Evolutionary conservation across 2,888 invertebrate genomes (phyloP).

Genomic region (Argynnis bischoffii): DNA sequence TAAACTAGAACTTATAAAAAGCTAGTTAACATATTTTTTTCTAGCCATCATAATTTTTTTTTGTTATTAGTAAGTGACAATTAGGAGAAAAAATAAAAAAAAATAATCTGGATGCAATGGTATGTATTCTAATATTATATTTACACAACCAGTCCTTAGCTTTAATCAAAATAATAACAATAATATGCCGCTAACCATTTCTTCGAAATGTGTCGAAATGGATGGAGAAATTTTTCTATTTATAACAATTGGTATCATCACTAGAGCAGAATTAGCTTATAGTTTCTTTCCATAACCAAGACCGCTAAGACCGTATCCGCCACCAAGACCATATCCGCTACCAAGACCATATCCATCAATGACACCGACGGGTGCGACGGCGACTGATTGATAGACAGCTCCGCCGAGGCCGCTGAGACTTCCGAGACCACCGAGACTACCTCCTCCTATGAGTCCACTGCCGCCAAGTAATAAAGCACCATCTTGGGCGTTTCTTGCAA

Average conservation of each 20-base stretch:
- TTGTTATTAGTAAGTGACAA: neutral
- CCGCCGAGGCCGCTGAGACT: slow-evolving; percentile 34
- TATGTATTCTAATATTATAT: slow-evolving; percentile 45
- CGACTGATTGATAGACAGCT: slow-evolving; percentile 25
- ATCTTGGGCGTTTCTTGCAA: slow-evolving; percentile 66
- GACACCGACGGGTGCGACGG: slow-evolving; percentile 38
- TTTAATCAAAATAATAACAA: slow-evolving; percentile 51
- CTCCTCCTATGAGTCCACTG: slow-evolving; percentile 45
- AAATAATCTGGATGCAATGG: slow-evolving; percentile 35
- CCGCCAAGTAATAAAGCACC: slow-evolving; percentile 62
- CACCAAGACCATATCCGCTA: slow-evolving; percentile 39
- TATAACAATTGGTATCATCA: slow-evolving; percentile 37
- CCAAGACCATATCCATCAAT: slow-evolving; percentile 44
- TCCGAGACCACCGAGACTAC: slow-evolving; percentile 39
- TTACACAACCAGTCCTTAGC: slow-evolving; percentile 54
- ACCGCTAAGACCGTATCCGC: slow-evolving; percentile 39
- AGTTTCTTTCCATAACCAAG: slow-evolving; percentile 27
- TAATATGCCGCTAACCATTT: slow-evolving; percentile 73
- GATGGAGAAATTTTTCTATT: slow-evolving; percentile 63
- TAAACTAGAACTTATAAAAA: too few relatives aligned
- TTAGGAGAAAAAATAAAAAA: slow-evolving; percentile 26
- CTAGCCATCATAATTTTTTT: neutral
- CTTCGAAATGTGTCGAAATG: slow-evolving; percentile 62
- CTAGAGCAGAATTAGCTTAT: slow-evolving; percentile 17
- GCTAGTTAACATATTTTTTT: too few relatives aligned